These are phyloP conservation scores for Falco naumanni DNA, from an alignment of 2,797 vertebrate genomes.

Conservation along the genomic window DNA sequence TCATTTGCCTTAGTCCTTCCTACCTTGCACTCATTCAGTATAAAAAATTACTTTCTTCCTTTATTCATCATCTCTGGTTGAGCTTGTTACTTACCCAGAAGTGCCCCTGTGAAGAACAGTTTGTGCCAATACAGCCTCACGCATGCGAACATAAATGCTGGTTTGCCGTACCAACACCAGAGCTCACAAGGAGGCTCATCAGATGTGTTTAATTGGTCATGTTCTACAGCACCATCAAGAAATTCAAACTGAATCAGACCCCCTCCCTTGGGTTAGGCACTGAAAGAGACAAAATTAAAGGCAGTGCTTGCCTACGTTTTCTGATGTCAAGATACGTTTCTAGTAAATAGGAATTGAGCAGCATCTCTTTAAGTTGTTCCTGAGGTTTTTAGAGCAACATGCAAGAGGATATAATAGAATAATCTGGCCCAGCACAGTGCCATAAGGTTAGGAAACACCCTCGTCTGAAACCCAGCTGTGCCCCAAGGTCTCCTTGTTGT, in stretches of 20 bases:
- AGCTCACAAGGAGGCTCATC: background rate
- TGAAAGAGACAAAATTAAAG: background rate
- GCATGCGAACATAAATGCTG: background rate
- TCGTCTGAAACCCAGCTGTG: background rate
- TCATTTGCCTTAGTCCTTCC: background rate
- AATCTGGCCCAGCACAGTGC: background rate
- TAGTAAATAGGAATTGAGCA: background rate
- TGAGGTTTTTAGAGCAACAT: background rate
- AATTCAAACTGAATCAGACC: background rate
- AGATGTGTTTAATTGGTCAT: background rate
- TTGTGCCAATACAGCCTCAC: background rate
- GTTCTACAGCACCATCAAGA: conserved; percentile 10
- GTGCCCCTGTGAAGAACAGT: background rate
- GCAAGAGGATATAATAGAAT: background rate
- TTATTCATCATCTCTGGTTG: background rate
- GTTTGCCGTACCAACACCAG: background rate
- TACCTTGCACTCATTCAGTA: background rate
- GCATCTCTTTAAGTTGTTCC: background rate
- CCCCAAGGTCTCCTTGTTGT: background rate
- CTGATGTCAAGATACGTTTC: background rate
- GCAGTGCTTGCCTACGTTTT: background rate
- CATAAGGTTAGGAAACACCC: background rate
- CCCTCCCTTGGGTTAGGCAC: background rate
- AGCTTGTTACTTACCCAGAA: conserved; percentile 7
- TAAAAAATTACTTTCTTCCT: conserved; percentile 5